Conservation (phyloP, 2,113 vertebrate species). For the Azemiops feae region DNA sequence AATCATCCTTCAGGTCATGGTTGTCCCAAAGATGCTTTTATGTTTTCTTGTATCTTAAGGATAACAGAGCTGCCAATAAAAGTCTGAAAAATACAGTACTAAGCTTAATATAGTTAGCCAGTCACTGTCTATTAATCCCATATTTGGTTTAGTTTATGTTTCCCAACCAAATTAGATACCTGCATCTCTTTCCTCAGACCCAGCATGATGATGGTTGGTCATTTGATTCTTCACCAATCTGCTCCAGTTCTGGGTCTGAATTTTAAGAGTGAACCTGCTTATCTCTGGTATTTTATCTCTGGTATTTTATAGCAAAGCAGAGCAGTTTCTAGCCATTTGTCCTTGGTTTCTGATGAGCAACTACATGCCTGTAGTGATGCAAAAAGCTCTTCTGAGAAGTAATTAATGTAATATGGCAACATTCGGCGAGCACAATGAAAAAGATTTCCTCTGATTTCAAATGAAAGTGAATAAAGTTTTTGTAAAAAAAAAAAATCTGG, state of each 20-base stretch:
- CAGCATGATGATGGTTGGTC: background rate
- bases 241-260: background rate
- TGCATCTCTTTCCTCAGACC: background rate
- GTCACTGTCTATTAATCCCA: background rate
- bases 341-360: slow-evolving; percentile 6
- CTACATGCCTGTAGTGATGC: background rate
- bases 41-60: background rate
- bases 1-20: background rate
- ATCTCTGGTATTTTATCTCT: slow-evolving; percentile 6
- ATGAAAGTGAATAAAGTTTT: background rate
- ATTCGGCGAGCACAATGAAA: background rate
- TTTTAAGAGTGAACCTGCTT: background rate
- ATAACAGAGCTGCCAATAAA: background rate
- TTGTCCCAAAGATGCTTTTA: background rate
- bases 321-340: background rate
- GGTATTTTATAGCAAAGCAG: background rate
- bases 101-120: background rate
- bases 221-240: background rate
- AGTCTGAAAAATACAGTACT: background rate
- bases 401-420: background rate
- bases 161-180: background rate
- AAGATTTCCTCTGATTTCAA: background rate
- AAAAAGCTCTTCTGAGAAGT: background rate
- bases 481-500: background rate
- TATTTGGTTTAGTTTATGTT: background rate